Percentiles rank a stretch among this genome's conserved stretches.
Conservation (phyloP, 2,888 invertebrate genomes). For the Microplitis deprimator region DNA sequence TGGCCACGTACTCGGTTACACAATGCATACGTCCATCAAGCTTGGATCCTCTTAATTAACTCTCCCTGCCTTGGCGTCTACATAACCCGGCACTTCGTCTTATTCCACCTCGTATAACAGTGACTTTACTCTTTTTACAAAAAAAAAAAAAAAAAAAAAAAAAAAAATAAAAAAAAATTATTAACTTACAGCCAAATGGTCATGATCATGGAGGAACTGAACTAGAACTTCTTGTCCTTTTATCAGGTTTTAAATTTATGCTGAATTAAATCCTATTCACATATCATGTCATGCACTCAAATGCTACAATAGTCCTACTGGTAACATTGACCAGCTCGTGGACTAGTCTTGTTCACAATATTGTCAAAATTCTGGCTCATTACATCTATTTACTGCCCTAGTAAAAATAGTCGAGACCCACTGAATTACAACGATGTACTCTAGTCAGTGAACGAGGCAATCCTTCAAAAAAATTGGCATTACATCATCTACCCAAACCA, state of each 20-base stretch:
- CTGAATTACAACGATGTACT: too few relatives aligned
- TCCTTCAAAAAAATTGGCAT: too few relatives aligned
- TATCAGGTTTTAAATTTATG: neutral
- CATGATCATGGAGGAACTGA: neutral
- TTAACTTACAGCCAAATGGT: neutral
- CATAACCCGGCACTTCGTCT: conserved; percentile 48
- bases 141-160: neutral
- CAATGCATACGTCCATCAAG: conserved; percentile 67
- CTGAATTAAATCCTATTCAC: neutral
- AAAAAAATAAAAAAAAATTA: neutral
- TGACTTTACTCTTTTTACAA: conserved; percentile 46
- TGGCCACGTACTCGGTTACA: conserved; percentile 53
- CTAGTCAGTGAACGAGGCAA: too few relatives aligned
- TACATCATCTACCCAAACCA: too few relatives aligned
- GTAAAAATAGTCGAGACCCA: too few relatives aligned
- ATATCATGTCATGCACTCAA: too few relatives aligned
- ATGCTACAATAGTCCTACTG: too few relatives aligned
- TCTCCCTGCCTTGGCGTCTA: conserved; percentile 48
- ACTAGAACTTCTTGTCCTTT: conserved; percentile 8
- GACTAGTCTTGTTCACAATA: too few relatives aligned
- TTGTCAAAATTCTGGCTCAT: too few relatives aligned
- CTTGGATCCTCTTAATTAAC: conserved; percentile 67
- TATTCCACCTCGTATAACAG: conserved; percentile 41
- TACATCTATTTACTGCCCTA: too few relatives aligned
- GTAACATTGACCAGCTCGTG: too few relatives aligned